These are phyloP conservation scores for Sebastes jordani DNA, from an alignment of 2,797 vertebrate species.

Conservation along the genomic window DNA sequence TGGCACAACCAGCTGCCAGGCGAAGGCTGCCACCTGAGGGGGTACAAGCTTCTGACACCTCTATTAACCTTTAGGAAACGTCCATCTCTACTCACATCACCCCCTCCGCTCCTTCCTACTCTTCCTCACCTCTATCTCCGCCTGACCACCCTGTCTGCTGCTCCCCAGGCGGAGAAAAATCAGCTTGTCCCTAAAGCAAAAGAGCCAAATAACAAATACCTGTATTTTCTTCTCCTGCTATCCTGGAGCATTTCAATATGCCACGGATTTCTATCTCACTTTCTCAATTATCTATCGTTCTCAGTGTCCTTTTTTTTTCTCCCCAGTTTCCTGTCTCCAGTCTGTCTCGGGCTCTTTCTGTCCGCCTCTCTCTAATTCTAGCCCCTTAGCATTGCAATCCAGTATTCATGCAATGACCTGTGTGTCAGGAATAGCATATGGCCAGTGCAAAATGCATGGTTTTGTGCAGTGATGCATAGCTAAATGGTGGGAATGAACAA, in stretches of 20 bases:
- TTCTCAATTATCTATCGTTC: slow-evolving; percentile 31
- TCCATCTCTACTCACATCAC: slow-evolving; percentile 38
- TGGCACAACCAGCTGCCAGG: slow-evolving; percentile 46
- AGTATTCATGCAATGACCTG: slow-evolving; percentile 16
- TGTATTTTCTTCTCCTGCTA: slow-evolving; percentile 31
- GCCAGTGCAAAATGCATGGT: slow-evolving; percentile 21
- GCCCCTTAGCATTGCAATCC: slow-evolving; percentile 1
- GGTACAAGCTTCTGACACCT: slow-evolving; percentile 65
- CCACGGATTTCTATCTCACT: slow-evolving; percentile 33
- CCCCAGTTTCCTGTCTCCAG: neutral
- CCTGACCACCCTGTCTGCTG: slow-evolving; percentile 31
- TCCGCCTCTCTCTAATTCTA: slow-evolving; percentile 2
- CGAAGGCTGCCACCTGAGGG: slow-evolving; percentile 61
- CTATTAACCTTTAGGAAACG: slow-evolving; percentile 78
- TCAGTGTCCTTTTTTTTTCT: slow-evolving; percentile 13
- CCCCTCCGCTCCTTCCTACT: slow-evolving; percentile 9
- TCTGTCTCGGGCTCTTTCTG: neutral
- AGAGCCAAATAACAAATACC: slow-evolving; percentile 57
- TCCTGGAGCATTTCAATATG: slow-evolving; percentile 45
- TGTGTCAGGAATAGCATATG: slow-evolving; percentile 24
- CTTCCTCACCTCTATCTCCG: slow-evolving; percentile 29
- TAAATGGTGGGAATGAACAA: slow-evolving; percentile 44
- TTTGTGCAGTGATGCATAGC: slow-evolving; percentile 23
- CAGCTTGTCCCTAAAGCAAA: slow-evolving; percentile 39
- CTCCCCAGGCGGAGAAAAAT: slow-evolving; percentile 15